Evolutionary conservation across 2,113 vertebrate species (phyloP).

Genomic region (Sorex araneus): DNA sequence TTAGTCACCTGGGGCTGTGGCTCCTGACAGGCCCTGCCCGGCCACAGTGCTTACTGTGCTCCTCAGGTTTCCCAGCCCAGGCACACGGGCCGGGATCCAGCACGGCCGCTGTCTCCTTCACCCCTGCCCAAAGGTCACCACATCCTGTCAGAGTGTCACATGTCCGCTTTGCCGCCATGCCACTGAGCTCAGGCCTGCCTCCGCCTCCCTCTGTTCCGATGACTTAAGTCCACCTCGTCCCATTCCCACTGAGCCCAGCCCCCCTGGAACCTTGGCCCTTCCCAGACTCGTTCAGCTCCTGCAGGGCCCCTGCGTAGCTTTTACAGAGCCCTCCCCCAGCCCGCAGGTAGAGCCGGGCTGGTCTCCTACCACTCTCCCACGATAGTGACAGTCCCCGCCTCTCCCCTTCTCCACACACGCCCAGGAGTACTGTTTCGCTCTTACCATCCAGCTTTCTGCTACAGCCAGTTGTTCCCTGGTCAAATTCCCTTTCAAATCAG

Average conservation of each 20-base stretch:
- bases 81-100: neutral
- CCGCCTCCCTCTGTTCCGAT: no score
- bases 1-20: neutral
- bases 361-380: neutral
- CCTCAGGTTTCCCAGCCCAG: neutral
- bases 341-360: neutral
- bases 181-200: neutral
- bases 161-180: neutral
- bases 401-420: neutral
- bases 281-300: neutral
- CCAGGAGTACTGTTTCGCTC: neutral
- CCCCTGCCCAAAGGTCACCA: neutral
- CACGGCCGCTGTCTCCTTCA: neutral
- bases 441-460: neutral
- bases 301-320: neutral
- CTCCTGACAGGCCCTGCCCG: neutral
- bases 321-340: neutral
- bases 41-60: no score
- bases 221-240: fast-evolving
- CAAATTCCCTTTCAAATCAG: neutral
- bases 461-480: neutral
- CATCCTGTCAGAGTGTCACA: neutral
- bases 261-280: neutral
- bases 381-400: neutral
- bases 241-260: neutral